Base-by-base conservation (phyloP, 2,797 vertebrate genomes). In the Brotula barbata region DNA sequence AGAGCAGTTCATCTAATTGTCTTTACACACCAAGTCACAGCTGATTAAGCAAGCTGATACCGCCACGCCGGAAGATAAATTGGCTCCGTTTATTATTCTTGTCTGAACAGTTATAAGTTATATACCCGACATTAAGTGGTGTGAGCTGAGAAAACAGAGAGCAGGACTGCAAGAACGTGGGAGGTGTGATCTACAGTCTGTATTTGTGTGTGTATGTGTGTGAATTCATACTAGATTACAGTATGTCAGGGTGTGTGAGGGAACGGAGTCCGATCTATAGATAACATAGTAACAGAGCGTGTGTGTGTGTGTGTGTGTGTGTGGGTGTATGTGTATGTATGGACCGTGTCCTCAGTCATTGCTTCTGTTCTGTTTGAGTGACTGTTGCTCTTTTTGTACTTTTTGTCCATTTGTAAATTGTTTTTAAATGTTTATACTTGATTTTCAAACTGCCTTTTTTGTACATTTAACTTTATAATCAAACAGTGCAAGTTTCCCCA, bases 361-460 rank as follows among this genome's bases (percentile, higher is more conserved):
- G 85, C 88, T 92, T 93, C 74, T 75, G 62, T 87, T 87, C 78
- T 84, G 88, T 90, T 89, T 83, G 84, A 90, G 88, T 91, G 89
- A 91, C 87, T 90, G 92, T 91, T 91, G 89, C 91, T 92, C 82
- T 95, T 92, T 98, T 97, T 98, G 92, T 98, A 98, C 94, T 92
- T 28, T n/a, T 95, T 93, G 93, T 94, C 94, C 96, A 94, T 96
- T 96, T 97, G 96, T 97, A 95, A 94, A 94, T 95, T 94, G 91
- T 96, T 98, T 99, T 95, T 97, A 98, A 92, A 96, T 97, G 94
- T 98, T 98, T 99, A 93, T 98, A 99, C 95, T 95, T 95, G 93
- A 95, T 98, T 99, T 96, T 95, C 93, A 95, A 93, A 98, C 92
- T 95, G 96, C 95, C 96, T 98, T 98, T 97, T 96, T 98, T 98